Evolutionary conservation across 2,888 invertebrate genomes (phyloP).

Genomic region (Palloptera scutellata): DNA sequence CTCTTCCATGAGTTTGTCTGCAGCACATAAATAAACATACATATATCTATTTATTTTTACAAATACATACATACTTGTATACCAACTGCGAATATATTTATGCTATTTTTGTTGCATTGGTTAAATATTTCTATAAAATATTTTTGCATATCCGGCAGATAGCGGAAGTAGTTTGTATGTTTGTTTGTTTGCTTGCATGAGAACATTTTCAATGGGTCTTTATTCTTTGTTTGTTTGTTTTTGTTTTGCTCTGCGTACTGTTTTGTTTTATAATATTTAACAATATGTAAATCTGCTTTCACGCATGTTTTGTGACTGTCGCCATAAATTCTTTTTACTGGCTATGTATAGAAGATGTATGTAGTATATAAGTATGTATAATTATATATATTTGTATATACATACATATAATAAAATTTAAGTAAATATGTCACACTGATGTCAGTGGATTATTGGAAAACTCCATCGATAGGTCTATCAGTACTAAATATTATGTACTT

Average conservation of each 20-base stretch:
- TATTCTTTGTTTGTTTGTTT: slow-evolving; percentile 23
- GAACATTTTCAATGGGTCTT: background rate
- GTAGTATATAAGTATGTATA: background rate
- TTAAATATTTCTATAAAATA: slow-evolving; percentile 4
- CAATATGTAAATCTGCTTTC: slow-evolving; percentile 18
- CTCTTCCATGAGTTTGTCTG: slow-evolving; percentile 38
- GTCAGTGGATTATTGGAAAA: too few species aligned
- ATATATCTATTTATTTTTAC: slow-evolving; percentile 35
- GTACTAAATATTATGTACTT: too few species aligned
- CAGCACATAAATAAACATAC: slow-evolving; percentile 30
- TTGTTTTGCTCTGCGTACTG: background rate
- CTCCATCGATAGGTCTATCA: too few species aligned
- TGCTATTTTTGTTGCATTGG: background rate
- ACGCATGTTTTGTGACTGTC: slow-evolving; percentile 31
- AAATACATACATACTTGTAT: slow-evolving; percentile 4
- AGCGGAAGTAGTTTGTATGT: slow-evolving; percentile 10
- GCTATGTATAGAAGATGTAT: background rate
- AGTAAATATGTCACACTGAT: too few species aligned
- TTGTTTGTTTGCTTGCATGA: too few species aligned
- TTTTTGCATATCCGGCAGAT: slow-evolving; percentile 20
- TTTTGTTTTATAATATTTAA: background rate
- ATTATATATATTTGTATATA: background rate
- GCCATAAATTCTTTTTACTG: slow-evolving; percentile 26
- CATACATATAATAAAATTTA: background rate
- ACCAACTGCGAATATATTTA: background rate